Conservation (phyloP, 2,888 invertebrate species). For the Dryadula phaetusa region DNA sequence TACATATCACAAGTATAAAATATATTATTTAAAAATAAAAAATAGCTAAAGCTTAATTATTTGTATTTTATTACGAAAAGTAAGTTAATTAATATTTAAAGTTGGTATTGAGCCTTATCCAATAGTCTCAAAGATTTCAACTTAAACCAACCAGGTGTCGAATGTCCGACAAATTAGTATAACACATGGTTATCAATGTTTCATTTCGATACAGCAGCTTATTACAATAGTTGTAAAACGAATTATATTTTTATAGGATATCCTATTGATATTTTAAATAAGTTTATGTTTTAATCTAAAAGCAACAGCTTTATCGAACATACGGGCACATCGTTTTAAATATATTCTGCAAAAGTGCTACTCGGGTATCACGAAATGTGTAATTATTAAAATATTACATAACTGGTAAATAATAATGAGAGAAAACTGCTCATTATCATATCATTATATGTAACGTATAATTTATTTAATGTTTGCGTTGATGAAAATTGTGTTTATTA, state of each 20-base stretch:
- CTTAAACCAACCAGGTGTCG: slow-evolving; percentile 60
- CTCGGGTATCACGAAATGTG: neutral
- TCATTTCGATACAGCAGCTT: slow-evolving; percentile 49
- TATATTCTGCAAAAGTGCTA: neutral
- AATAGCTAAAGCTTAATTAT: neutral
- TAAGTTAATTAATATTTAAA: neutral
- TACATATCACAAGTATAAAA: neutral
- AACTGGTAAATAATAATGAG: slow-evolving; percentile 17
- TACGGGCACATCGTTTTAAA: neutral
- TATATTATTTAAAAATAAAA: neutral
- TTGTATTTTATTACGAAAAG: no score
- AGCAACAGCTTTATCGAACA: neutral
- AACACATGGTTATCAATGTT: slow-evolving; percentile 65
- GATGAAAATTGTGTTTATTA: slow-evolving; percentile 48
- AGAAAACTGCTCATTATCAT: slow-evolving; percentile 26
- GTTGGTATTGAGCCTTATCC: neutral
- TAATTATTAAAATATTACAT: slow-evolving; percentile 23
- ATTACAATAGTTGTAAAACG: slow-evolving; percentile 61
- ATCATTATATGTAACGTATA: slow-evolving; percentile 18
- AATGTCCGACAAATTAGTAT: slow-evolving; percentile 64
- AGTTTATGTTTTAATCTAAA: neutral
- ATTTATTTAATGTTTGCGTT: slow-evolving; percentile 21
- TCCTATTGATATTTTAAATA: neutral
- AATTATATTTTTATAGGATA: no score
- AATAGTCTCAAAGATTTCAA: slow-evolving; percentile 10